Conservation (phyloP, 2,113 vertebrate genomes). For the Triplophysa dalaica region DNA sequence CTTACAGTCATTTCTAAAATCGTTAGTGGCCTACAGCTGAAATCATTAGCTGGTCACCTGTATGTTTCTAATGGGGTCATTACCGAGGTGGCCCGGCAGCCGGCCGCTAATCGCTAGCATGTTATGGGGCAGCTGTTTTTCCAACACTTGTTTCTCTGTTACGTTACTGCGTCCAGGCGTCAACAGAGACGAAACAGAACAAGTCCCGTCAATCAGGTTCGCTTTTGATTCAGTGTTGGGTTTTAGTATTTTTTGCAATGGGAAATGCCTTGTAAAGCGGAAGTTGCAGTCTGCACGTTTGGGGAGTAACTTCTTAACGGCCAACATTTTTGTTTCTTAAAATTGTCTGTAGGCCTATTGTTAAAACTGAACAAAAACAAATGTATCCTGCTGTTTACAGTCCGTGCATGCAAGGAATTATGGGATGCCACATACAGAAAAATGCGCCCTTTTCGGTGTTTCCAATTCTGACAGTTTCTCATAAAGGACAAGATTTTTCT, state of each 20-base stretch:
- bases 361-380: not conserved
- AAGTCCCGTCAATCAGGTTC: not conserved
- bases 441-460: not conserved
- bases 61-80: conserved; percentile 65
- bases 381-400: not conserved
- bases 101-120: conserved; percentile 53
- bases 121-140: conserved; percentile 53
- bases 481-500: not conserved
- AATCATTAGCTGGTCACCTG: conserved; percentile 70
- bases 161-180: conserved; percentile 12
- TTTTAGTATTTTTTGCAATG: conserved; percentile 2
- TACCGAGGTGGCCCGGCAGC: conserved; percentile 50
- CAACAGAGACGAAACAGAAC: conserved; percentile 2
- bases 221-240: not conserved
- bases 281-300: not conserved
- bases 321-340: not conserved
- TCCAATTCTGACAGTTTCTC: not conserved
- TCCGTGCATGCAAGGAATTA: not conserved
- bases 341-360: too few relatives aligned
- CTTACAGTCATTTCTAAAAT: conserved; percentile 45
- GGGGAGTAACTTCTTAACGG: not conserved
- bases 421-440: not conserved
- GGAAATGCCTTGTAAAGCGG: conserved; percentile 2
- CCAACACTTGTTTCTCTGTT: conserved; percentile 50
- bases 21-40: conserved; percentile 62